Conservation (phyloP, 2,113 vertebrate genomes). For the Fukomys damarensis region DNA sequence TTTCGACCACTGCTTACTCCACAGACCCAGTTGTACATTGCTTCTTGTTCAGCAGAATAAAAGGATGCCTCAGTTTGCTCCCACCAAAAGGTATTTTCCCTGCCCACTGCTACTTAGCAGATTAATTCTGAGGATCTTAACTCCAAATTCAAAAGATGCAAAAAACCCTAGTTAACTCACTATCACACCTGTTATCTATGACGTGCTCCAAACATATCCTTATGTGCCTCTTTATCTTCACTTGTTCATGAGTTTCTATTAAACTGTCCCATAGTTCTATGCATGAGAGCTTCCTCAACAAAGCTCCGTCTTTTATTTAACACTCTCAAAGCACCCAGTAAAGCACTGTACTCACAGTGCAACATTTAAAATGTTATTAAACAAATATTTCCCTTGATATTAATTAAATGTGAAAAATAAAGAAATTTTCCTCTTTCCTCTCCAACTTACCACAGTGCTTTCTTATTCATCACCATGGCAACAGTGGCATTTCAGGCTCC, state of each 20-base stretch:
- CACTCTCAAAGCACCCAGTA: conserved; percentile 25
- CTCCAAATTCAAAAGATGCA: not conserved
- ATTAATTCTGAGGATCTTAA: not conserved
- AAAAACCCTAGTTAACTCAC: not conserved
- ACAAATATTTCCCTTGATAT: conserved; percentile 31
- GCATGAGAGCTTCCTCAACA: not conserved
- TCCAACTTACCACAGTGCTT: not conserved
- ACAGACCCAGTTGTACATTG: not conserved
- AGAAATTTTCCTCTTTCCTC: conserved; percentile 41
- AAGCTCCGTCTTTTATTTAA: not conserved
- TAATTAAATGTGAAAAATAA: conserved; percentile 56
- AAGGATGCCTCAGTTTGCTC: not conserved
- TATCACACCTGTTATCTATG: not conserved
- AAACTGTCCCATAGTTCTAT: not conserved
- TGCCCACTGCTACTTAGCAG: not conserved
- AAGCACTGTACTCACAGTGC: not conserved
- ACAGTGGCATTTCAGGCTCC: not conserved
- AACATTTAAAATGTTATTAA: conserved; percentile 42
- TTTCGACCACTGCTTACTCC: not conserved
- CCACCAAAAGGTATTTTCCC: not conserved
- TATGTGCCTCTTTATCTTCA: not conserved
- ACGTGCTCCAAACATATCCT: not conserved
- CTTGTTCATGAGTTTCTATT: not conserved
- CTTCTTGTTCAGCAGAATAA: conserved; percentile 9
- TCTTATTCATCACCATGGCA: not conserved